Base-by-base conservation (phyloP, 2,113 vertebrate genomes). In the Colossoma macropomum region DNA sequence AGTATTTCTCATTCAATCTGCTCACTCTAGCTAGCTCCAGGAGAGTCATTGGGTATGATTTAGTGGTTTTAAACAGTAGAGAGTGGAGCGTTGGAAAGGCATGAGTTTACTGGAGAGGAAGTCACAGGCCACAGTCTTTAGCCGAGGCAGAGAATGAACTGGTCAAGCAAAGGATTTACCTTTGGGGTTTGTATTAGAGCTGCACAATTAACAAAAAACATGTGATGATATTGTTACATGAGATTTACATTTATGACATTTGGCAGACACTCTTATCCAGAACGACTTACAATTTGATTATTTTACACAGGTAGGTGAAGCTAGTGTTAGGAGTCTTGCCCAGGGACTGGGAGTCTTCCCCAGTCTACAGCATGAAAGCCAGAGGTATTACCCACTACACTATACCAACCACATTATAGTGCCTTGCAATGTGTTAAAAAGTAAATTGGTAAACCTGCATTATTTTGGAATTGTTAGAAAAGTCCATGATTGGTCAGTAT, bases 21-120 rank as follows among this genome's bases (percentile, higher is more conserved):
- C 30, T 60, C 66, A 80, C 86, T 86, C 84, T 86, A 84, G 86
- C 83, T 83, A 84, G 86, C 83, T 83, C 74, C 72, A 80, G 85
- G 79, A 80, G 11, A 59, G 79, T 28, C 75, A 82, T 86, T 82
- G 86, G 79, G 84, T 76, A 54, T 83, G 82, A 90, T 88, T 91
- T 85, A 90, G 87, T 0, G 76, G 72, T 70, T 72, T 87, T 74
- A 87, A 89, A 90, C 86, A 84, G 78, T 85, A 89, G 82, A 78
- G 85, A 87, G 56, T 48, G 81, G 83, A 80, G 8, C 52, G 27
- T 10, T 56, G 10, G 4, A 5, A 50, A 56, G 23, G 34, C 30
- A 60, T 34, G 77, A 50, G 13, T 15, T 28, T 41, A 41, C 30
- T 41, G 38, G 38, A 59, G 21, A 38, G 34, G 34, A 38, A 50